A percentile compares a stretch with the other conserved stretches of the same genome.
Conservation (phyloP, 2,888 invertebrate genomes). For the Nymphalis c-album region DNA sequence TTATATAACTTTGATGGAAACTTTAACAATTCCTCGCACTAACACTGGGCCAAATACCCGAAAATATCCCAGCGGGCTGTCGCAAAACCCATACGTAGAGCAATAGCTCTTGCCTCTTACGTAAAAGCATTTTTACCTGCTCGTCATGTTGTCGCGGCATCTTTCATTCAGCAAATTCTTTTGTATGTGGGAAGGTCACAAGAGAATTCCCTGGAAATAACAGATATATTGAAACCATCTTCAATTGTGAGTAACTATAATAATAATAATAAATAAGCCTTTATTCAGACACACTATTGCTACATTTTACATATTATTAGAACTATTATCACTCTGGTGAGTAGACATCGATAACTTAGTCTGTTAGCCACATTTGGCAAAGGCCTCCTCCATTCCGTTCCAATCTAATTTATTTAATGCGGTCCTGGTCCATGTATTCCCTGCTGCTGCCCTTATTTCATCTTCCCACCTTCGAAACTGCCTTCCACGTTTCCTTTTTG, state of each 20-base stretch:
- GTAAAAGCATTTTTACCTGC: slow-evolving; percentile 46
- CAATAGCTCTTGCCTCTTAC: slow-evolving; percentile 30
- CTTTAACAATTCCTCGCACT: neutral
- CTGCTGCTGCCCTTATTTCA: no score
- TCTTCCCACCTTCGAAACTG: no score
- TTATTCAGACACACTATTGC: no score
- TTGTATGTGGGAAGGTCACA: slow-evolving; percentile 48
- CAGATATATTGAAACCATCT: slow-evolving; percentile 43
- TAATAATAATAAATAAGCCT: no score
- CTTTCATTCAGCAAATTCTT: slow-evolving; percentile 62
- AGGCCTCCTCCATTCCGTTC: no score
- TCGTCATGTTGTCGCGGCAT: slow-evolving; percentile 47
- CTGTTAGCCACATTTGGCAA: no score
- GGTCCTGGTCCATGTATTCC: no score
- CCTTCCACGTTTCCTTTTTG: no score
- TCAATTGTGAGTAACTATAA: slow-evolving; percentile 22
- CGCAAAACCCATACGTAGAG: slow-evolving; percentile 9
- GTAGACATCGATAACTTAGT: no score
- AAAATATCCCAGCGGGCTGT: neutral
- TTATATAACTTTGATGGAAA: neutral
- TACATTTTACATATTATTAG: no score
- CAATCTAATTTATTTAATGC: no score
- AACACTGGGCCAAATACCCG: neutral
- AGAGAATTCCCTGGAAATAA: slow-evolving; percentile 57
- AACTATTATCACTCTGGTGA: no score